Conservation (phyloP, 2,797 vertebrate species). For the Ciconia nigra region DNA sequence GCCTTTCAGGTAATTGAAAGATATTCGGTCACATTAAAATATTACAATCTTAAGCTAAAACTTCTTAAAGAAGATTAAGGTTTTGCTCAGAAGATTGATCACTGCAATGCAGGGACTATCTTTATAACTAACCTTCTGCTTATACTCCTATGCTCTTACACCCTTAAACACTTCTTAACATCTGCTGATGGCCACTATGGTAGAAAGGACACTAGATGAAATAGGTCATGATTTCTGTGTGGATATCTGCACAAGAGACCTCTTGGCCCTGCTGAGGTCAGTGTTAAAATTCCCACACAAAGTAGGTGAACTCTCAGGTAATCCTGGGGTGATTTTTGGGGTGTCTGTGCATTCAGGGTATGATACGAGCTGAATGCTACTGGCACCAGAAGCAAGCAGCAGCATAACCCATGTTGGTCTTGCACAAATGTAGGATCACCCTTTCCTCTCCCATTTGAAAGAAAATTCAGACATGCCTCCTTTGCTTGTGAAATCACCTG, state of each 20-base stretch:
- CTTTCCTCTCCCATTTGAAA: not conserved
- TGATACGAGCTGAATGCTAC: rapidly evolving
- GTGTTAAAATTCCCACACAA: not conserved
- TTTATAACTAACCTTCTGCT: not conserved
- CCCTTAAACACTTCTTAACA: not conserved
- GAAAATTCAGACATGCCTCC: not conserved
- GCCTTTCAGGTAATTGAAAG: not conserved
- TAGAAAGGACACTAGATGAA: not conserved
- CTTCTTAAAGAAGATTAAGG: not conserved
- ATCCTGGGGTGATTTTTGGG: not conserved
- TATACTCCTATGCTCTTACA: not conserved
- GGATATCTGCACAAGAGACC: not conserved
- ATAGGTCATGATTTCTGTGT: not conserved
- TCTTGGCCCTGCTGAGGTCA: not conserved
- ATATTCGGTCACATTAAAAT: not conserved
- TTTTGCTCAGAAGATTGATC: not conserved
- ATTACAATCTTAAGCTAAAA: not conserved
- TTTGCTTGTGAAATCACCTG: not conserved
- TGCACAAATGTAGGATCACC: not conserved
- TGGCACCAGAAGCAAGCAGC: not conserved
- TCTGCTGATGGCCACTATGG: not conserved
- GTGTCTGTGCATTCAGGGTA: not conserved
- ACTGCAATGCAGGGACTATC: not conserved
- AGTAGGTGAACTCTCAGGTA: not conserved
- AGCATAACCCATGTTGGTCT: not conserved